Percentiles rank a stretch among this genome's conserved stretches.
These are phyloP conservation scores for Colletes collaris DNA, from an alignment of 2,888 invertebrate genomes.

Conservation along the genomic window DNA sequence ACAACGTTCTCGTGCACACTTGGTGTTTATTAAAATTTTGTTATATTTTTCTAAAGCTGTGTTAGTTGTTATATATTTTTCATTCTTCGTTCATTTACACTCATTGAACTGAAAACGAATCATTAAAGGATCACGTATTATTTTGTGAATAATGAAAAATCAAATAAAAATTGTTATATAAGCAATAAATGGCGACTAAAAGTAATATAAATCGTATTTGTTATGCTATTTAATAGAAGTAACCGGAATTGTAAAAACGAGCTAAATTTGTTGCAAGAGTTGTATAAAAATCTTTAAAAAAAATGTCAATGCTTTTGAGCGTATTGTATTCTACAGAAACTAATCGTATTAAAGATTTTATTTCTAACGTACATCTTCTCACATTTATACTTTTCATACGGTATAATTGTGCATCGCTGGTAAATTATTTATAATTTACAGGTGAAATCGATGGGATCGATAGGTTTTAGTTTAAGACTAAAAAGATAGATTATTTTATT, in stretches of 20 bases:
- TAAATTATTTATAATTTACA: neutral
- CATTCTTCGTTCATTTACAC: conserved; percentile 15
- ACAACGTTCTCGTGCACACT: neutral
- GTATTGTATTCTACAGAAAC: neutral
- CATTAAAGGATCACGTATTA: conserved; percentile 11
- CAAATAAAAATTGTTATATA: conserved; percentile 24
- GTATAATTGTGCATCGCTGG: neutral
- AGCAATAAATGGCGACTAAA: conserved; percentile 20
- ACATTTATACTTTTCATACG: neutral
- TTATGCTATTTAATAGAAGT: conserved; percentile 11
- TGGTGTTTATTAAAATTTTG: conserved; percentile 25
- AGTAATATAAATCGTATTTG: neutral
- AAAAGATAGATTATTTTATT: too few species aligned
- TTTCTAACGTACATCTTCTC: neutral
- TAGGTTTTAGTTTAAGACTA: too few species aligned
- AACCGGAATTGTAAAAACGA: conserved; percentile 12
- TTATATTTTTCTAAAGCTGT: conserved; percentile 36
- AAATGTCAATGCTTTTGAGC: neutral
- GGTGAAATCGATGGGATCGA: too few species aligned
- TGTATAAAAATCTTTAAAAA: conserved; percentile 16
- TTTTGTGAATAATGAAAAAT: conserved; percentile 37
- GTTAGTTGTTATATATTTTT: conserved; percentile 6
- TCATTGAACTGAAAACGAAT: neutral
- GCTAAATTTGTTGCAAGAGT: conserved; percentile 10
- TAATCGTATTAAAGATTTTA: neutral